These are phyloP conservation scores for Lasioglossum lativentre DNA, from an alignment of 2,888 invertebrate species.

Conservation along the genomic window DNA sequence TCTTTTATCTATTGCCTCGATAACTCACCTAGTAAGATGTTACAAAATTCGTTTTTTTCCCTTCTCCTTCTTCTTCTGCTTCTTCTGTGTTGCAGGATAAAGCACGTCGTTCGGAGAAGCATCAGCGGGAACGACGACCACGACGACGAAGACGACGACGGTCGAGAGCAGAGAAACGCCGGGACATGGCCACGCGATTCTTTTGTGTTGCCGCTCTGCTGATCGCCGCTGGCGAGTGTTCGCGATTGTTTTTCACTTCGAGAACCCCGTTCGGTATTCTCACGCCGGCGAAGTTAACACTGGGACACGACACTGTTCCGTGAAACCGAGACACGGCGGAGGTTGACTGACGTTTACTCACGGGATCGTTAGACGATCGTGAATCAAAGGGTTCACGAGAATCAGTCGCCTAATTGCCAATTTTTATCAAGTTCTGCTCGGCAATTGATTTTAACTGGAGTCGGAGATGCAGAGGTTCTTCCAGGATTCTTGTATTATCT, in stretches of 20 bases:
- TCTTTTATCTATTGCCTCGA: conserved; percentile 43
- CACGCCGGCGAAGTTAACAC: conserved; percentile 17
- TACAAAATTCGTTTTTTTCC: conserved; percentile 21
- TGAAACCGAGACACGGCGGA: not conserved
- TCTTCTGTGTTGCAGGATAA: not conserved
- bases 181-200: conserved; percentile 70
- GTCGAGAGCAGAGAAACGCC: conserved; percentile 41
- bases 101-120: conserved; percentile 4
- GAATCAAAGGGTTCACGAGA: not conserved
- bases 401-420: not conserved
- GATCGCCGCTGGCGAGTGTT: conserved; percentile 54
- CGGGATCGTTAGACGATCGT: not conserved
- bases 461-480: not conserved
- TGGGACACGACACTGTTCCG: not conserved
- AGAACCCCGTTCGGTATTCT: conserved; percentile 34
- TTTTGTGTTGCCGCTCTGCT: conserved; percentile 78
- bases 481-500: not conserved
- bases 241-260: conserved; percentile 50
- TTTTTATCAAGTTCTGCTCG: not conserved
- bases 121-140: conserved; percentile 20
- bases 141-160: not conserved
- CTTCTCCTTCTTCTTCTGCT: not conserved
- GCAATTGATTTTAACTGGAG: not conserved
- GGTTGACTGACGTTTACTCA: not conserved
- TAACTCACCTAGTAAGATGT: conserved; percentile 35